Base-by-base conservation (phyloP, 2,113 vertebrate genomes). In the Paratilapia polleni region DNA sequence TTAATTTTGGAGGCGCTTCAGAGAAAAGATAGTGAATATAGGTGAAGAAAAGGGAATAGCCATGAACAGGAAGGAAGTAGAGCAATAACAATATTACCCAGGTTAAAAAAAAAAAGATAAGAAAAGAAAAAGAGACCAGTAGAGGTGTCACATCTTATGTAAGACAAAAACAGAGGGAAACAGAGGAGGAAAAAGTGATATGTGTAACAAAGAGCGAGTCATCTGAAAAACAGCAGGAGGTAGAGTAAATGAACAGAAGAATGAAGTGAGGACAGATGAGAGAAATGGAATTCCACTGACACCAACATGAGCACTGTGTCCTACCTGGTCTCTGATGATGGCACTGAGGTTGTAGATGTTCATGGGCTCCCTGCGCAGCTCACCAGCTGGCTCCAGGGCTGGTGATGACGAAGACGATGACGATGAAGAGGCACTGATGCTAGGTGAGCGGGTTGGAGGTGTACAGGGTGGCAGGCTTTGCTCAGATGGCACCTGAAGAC, bases 271-370 rank as follows among this genome's bases (percentile, higher is more conserved):
- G 38, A 41, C 38, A 41, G 38, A 41, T 2, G 24, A 47, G 47
- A 15, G 8, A 49, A n/a, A 17, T 36, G 5, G 36, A 34, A 26
- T 62, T 62, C n/a, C 20, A 19, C 28, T 8, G 7, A 43, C 12
- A 77, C 9, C 12, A 12, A 19, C 5, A 24, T 2, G 4, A 49
- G 17, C 36, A 9, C 6, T 90, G 76, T 97, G 96, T 89, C 95
- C 94, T 93, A 99, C 98, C 97, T 99, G 98, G 91, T 99, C 98
- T 92, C 97, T 96, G 93, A 99, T 97, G 82, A 99, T 98, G 91
- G 98, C 97, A 26, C 97, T 98, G 83, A 99, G 97, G 95, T 98
- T 98, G 95, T 98, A 97, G 94, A 99, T 97, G 88, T 98, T 99
- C 96, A 97, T 97, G 24, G 98, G 98, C 94, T 99, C 98, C 83